Evolutionary conservation across 2,113 vertebrate species (phyloP).

Genomic region (Muscicapa adusta): DNA sequence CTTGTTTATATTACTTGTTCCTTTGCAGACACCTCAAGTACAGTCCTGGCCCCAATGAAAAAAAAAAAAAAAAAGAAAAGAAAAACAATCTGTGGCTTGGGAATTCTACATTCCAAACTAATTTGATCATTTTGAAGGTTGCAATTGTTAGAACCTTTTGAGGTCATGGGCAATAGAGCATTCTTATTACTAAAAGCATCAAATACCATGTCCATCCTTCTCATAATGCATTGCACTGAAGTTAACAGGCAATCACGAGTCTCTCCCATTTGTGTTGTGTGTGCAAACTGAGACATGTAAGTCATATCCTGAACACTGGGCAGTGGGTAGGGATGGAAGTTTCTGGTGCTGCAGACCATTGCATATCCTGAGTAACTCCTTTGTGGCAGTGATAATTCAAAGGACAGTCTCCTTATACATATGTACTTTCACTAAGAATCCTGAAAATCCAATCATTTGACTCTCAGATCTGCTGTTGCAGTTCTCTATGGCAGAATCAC

Average conservation of each 20-base stretch:
- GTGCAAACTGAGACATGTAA: accelerated
- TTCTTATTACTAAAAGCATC: background rate
- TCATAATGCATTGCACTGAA: background rate
- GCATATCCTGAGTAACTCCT: background rate
- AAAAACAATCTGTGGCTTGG: background rate
- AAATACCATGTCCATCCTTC: background rate
- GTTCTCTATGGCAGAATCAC: background rate
- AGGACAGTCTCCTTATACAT: background rate
- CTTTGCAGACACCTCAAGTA: background rate
- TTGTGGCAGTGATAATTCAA: background rate
- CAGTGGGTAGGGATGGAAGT: background rate
- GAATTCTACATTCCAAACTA: background rate
- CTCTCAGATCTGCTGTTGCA: background rate
- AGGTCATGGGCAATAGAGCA: background rate
- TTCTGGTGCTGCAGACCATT: background rate
- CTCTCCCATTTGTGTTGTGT: background rate
- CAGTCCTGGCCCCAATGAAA: background rate
- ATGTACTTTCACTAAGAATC: background rate
- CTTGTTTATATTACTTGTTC: background rate
- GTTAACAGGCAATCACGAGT: background rate
- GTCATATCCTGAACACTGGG: background rate
- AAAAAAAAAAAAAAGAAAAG: accelerated
- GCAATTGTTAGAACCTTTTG: background rate
- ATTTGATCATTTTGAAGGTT: background rate
- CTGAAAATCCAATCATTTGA: background rate